A percentile compares a stretch with the other conserved stretches of the same genome.
These are phyloP conservation scores for Craseonycteris thonglongyai DNA, from an alignment of 2,113 vertebrate genomes.

Conservation along the genomic window DNA sequence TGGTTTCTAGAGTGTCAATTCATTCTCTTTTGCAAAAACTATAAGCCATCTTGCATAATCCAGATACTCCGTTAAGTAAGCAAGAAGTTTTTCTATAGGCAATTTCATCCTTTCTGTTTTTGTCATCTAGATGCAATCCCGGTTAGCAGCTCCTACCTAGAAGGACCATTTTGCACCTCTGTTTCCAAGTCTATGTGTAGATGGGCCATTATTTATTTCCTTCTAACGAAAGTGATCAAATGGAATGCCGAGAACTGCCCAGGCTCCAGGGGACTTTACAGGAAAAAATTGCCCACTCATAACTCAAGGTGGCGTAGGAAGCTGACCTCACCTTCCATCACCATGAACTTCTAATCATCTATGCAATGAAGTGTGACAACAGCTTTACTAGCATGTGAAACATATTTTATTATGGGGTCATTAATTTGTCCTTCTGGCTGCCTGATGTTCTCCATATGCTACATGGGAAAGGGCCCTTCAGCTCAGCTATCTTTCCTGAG, in stretches of 20 bases:
- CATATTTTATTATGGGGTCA: conserved; percentile 34
- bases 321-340: conserved; percentile 57
- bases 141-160: not conserved
- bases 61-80: not conserved
- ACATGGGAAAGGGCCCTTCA: not conserved
- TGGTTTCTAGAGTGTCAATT: not conserved
- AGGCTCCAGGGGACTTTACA: not conserved
- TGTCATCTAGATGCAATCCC: not conserved
- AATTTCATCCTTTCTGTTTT: conserved; percentile 40
- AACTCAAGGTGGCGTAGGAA: conserved; percentile 32
- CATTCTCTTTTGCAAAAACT: not conserved
- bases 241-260: not conserved
- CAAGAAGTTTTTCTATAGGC: not conserved
- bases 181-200: not conserved
- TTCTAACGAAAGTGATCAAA: not conserved
- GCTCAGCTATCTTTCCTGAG: not conserved
- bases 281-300: not conserved
- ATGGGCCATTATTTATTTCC: not conserved
- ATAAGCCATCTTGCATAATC: not conserved
- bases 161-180: not conserved
- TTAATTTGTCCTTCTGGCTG: conserved; percentile 48
- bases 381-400: conserved; percentile 57
- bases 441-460: conserved; percentile 52
- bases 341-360: conserved; percentile 30
- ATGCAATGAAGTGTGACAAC: conserved; percentile 57